Percentiles rank a stretch among this genome's conserved stretches.
These are phyloP conservation scores for Tadarida brasiliensis DNA, from an alignment of 2,797 vertebrate genomes.

Conservation along the genomic window DNA sequence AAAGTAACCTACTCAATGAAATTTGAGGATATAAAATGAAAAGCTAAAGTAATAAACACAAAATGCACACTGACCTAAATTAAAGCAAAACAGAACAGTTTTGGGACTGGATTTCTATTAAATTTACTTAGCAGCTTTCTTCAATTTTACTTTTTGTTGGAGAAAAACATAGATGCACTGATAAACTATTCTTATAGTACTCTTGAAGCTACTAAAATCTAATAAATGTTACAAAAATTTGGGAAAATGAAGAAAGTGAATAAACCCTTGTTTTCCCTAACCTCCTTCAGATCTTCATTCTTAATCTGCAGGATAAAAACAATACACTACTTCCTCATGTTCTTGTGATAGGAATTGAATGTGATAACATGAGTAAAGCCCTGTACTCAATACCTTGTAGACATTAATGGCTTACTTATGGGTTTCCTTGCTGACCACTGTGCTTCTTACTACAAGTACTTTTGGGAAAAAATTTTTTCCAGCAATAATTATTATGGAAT, in stretches of 20 bases:
- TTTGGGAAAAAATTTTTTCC: not conserved
- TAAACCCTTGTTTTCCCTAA: not conserved
- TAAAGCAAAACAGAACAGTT: not conserved
- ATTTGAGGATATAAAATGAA: not conserved
- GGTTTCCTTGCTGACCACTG: not conserved
- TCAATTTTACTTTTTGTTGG: not conserved
- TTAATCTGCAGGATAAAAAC: constrained; percentile 8
- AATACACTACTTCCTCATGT: not conserved
- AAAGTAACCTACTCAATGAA: not conserved
- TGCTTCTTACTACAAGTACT: not conserved
- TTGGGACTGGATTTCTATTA: not conserved
- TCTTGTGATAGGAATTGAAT: not conserved
- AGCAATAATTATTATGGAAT: not conserved
- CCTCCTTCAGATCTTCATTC: not conserved
- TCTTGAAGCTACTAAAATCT: not conserved
- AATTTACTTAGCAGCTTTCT: not conserved
- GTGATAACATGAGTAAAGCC: not conserved
- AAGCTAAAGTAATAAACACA: not conserved
- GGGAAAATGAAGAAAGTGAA: not conserved
- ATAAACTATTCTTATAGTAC: not conserved
- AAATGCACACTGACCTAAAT: not conserved
- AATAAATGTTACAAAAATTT: not conserved
- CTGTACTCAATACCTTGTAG: not conserved
- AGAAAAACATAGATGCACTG: not conserved
- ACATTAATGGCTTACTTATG: not conserved